Base-by-base conservation (phyloP, 2,113 vertebrate species). In the Epinephelus fuscoguttatus region DNA sequence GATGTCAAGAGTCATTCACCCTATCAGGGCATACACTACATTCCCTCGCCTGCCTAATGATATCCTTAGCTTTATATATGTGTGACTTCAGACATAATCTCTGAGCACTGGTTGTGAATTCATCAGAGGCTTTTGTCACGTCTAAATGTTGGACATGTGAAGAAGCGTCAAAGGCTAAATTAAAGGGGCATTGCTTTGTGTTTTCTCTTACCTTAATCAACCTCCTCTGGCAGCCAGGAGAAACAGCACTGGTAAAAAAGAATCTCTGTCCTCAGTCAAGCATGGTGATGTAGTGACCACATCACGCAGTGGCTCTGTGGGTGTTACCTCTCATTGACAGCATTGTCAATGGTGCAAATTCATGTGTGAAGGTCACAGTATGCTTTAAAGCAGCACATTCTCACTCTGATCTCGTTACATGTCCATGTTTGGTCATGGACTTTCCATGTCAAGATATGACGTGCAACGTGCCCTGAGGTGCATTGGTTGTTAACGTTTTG, bases 1-100 rank as follows among this genome's bases (percentile, higher is more conserved):
- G 70, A 88, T 87, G 85, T 91, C 63, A 74, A 56, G 3, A 75
- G 42, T 69, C 2, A 61, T 45, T 47, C 40, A 67, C 15, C 23
- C 45, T 15, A 40, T 59, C 18, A 80, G 23, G 73, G 14, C 62
- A 21, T 30, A n/a, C 25, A 42, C 18, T 5, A 10, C 37, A 57
- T 67, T 57, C 50, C 17, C 18, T 8, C 9, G 0, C 55, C 25
- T 17, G 55, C 50, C 17, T n/a, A 1, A n/a, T 0, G 0, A 30
- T 67, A 23, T 23, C 21, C 14, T 27, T 7, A 63, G 53, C 80
- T 71, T 79, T 70, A 61, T 30, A 3, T 4, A 3, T 3, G 68
- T 70, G 53, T 70, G 68, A 33, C 52, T n/a, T 70, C 64, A 56
- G 56, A 42, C n/a, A 2, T 75, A 52, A 72, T 62, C 72, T 53